phyloP scores from a whole-genome alignment of 2,797 vertebrate genomes.

The Scolopax bukidnonensis region DNA sequence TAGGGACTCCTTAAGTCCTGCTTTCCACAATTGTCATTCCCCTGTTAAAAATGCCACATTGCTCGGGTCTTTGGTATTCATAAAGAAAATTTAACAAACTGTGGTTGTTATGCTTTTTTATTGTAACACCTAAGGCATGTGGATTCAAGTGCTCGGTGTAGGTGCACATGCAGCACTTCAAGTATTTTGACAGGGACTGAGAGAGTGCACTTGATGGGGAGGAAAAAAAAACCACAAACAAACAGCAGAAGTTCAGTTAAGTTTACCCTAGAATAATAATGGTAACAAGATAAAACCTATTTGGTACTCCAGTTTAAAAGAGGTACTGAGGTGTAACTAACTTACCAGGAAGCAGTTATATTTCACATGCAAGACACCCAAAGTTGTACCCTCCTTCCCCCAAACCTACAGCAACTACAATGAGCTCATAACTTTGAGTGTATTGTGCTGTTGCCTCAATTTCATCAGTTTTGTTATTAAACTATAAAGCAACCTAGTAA shows the following conservation, averaged over 20 bases:
- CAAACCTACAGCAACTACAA: neutral
- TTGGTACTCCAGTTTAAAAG: neutral
- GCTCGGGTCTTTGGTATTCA: neutral
- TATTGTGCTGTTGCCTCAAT: neutral
- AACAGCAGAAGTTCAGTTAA: neutral
- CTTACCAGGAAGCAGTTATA: neutral
- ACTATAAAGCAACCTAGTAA: neutral
- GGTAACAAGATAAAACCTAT: neutral
- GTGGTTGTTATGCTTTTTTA: neutral
- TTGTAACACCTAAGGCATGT: neutral
- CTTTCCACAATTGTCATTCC: neutral
- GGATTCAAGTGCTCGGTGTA: fast-evolving
- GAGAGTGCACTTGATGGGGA: neutral
- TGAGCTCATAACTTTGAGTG: neutral
- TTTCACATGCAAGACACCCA: neutral
- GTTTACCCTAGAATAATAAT: neutral
- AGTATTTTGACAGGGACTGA: neutral
- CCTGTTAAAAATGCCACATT: neutral
- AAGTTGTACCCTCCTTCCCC: neutral
- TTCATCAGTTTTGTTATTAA: neutral
- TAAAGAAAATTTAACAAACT: neutral
- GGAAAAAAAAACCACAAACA: neutral
- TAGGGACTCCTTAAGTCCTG: neutral
- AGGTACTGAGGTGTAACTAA: neutral
- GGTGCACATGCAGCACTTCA: fast-evolving